These are phyloP conservation scores for Fopius arisanus DNA, from an alignment of 1,140 invertebrate genomes.

Conservation along the genomic window DNA sequence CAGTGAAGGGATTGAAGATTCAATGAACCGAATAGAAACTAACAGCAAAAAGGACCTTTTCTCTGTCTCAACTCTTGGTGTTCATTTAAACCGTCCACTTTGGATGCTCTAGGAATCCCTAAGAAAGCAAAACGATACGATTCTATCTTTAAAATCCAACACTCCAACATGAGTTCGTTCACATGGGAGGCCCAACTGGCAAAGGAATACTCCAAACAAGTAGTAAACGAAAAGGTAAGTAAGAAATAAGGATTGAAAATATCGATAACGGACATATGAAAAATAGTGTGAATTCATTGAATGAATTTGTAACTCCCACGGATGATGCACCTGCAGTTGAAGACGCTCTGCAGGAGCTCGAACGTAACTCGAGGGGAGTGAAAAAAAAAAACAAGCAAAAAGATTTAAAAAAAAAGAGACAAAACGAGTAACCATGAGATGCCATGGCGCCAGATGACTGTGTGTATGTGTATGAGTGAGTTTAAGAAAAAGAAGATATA, in stretches of 20 bases:
- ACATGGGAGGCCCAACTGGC: background rate
- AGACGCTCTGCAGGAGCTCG: constrained; percentile 10
- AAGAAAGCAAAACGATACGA: constrained; percentile 26
- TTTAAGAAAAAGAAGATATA: background rate
- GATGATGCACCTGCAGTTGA: constrained; percentile 30
- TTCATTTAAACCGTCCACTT: constrained; percentile 10
- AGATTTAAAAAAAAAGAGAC: constrained; percentile 25
- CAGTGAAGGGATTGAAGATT: background rate
- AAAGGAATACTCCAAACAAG: background rate
- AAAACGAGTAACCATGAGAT: constrained; percentile 31
- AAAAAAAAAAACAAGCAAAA: too few relatives aligned
- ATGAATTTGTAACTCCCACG: background rate
- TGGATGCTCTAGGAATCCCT: constrained; percentile 27
- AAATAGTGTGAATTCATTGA: background rate
- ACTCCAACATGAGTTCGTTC: background rate
- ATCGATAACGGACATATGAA: background rate
- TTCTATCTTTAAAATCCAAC: constrained; percentile 33
- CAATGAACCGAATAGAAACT: background rate
- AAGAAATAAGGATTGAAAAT: background rate
- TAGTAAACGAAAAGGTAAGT: background rate
- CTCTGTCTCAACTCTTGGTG: background rate
- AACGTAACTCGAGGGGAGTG: background rate
- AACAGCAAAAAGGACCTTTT: background rate
- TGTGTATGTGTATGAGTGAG: constrained; percentile 14
- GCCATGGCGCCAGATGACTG: constrained; percentile 32